Conservation (phyloP, 1,140 invertebrate species). For the Zaprionus tsacasi region DNA sequence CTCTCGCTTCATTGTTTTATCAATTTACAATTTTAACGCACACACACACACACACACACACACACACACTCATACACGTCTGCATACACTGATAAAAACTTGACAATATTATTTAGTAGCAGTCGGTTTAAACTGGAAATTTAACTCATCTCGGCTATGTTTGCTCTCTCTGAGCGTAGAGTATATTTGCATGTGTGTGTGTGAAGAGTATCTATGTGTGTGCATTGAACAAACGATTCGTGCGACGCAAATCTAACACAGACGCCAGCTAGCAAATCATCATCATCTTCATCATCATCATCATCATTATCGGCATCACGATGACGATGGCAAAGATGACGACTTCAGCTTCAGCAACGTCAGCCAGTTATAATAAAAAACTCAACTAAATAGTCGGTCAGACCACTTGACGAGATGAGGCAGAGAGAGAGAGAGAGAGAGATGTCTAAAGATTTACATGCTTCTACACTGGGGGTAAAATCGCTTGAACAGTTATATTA, state of each 20-base stretch:
- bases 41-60: constrained; percentile 37
- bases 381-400: constrained; percentile 52
- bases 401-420: constrained; percentile 25
- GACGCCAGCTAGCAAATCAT: constrained; percentile 14
- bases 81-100: constrained; percentile 28
- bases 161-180: background rate
- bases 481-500: background rate
- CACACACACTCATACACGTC: constrained; percentile 19
- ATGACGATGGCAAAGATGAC: constrained; percentile 21
- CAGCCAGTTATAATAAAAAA: constrained; percentile 41
- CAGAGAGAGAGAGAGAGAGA: constrained; percentile 6
- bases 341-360: constrained; percentile 21
- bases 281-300: constrained; percentile 27
- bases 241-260: constrained; percentile 77
- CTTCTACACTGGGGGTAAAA: background rate
- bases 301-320: constrained; percentile 4
- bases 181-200: constrained; percentile 12
- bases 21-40: constrained; percentile 78
- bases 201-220: constrained; percentile 27
- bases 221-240: constrained; percentile 63
- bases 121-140: constrained; percentile 74
- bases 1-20: constrained; percentile 63
- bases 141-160: constrained; percentile 29
- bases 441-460: constrained; percentile 18
- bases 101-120: constrained; percentile 60